Conservation (phyloP, 2,113 vertebrate genomes). For the Psammodynastes pulverulentus region DNA sequence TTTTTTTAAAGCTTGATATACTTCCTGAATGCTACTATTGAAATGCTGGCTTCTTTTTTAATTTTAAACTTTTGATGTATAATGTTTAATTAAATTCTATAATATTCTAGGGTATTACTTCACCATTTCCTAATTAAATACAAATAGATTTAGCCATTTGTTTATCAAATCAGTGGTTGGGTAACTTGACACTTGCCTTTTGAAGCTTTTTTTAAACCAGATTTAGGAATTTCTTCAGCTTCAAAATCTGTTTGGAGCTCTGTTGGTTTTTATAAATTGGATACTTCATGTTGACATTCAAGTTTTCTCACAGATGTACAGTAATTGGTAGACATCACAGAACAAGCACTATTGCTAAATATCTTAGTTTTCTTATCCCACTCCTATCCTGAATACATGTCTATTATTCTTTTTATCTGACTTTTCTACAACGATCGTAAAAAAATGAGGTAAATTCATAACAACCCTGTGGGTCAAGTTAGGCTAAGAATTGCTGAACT, state of each 20-base stretch:
- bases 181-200: neutral
- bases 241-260: neutral
- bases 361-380: neutral
- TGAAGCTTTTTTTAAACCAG: neutral
- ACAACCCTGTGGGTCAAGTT: neutral
- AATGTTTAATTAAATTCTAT: neutral
- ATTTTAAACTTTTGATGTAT: neutral
- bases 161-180: neutral
- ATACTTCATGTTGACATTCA: neutral
- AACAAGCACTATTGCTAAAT: neutral
- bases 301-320: neutral
- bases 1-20: neutral
- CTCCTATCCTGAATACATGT: neutral
- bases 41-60: neutral
- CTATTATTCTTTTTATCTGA: neutral
- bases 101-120: neutral
- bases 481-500: neutral
- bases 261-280: neutral
- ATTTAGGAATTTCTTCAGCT: conserved; percentile 1
- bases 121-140: neutral
- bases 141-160: neutral
- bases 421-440: neutral
- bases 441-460: neutral
- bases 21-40: neutral
- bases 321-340: no score